Evolutionary conservation across 2,113 vertebrate genomes (phyloP).

Genomic region (Circaetus cinerascens): DNA sequence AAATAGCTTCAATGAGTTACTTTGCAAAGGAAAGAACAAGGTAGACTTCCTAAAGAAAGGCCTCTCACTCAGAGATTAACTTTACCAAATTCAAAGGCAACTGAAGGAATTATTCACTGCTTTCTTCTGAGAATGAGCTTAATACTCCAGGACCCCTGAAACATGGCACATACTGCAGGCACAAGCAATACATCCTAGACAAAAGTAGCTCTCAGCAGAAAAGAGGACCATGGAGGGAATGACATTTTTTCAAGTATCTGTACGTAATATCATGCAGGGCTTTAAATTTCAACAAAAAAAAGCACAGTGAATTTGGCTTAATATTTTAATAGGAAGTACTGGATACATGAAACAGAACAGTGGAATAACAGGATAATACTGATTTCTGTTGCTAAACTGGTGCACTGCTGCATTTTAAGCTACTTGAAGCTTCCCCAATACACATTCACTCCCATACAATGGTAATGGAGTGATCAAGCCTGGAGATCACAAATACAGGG

Average conservation of each 20-base stretch:
- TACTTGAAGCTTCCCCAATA: not conserved
- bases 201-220: not conserved
- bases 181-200: not conserved
- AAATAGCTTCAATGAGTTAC: not conserved
- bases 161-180: not conserved
- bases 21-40: slow-evolving; percentile 9
- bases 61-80: not conserved
- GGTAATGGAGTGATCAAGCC: not conserved
- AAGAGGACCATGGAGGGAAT: not conserved
- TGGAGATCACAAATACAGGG: not conserved
- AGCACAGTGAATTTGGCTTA: not conserved
- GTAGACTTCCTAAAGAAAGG: slow-evolving; percentile 16
- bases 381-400: not conserved
- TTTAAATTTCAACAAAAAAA: not conserved
- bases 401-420: not conserved
- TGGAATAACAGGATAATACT: not conserved
- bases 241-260: not conserved
- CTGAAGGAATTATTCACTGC: not conserved
- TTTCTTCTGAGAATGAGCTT: slow-evolving; percentile 8
- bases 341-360: not conserved
- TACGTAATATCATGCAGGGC: not conserved
- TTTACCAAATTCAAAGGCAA: slow-evolving; percentile 17
- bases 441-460: not conserved
- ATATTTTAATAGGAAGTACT: not conserved
- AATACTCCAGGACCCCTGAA: not conserved